Evolutionary conservation across 2,113 vertebrate species (phyloP).

Genomic region (Leucoraja erinaceus): DNA sequence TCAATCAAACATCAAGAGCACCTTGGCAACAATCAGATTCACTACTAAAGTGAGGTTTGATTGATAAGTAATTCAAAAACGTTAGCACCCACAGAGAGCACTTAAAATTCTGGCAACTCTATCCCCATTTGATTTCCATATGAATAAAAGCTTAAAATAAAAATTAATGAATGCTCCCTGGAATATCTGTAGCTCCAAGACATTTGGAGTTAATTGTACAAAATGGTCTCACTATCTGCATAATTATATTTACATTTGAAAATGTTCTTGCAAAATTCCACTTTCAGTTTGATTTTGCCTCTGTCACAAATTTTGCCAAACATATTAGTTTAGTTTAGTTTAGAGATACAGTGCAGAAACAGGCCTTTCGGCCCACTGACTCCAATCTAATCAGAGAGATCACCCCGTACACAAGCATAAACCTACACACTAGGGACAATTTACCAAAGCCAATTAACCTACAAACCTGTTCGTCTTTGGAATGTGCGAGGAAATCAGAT

Average conservation of each 20-base stretch:
- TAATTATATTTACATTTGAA: slow-evolving; percentile 25
- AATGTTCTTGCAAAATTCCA: background rate
- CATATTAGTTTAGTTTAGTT: too few relatives aligned
- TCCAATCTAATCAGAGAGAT: too few relatives aligned
- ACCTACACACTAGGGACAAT: too few relatives aligned
- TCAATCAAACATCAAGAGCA: background rate
- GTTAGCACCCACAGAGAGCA: background rate
- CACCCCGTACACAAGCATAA: too few relatives aligned
- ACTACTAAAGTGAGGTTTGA: slow-evolving; percentile 15
- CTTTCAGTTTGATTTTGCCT: background rate
- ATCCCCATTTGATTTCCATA: background rate
- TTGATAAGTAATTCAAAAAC: background rate
- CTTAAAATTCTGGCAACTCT: background rate
- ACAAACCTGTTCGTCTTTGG: too few relatives aligned
- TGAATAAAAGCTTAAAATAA: background rate
- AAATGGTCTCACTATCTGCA: background rate
- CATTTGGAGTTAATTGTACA: background rate
- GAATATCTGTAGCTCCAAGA: background rate
- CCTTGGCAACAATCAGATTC: background rate
- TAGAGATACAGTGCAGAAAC: too few relatives aligned
- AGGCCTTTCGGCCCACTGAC: too few relatives aligned
- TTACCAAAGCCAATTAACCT: too few relatives aligned
- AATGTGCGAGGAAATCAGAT: too few relatives aligned
- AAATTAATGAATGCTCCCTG: slow-evolving; percentile 9
- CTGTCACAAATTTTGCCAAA: background rate